Conservation (phyloP, 1,140 invertebrate genomes). For the Papilio aristodemus region DNA sequence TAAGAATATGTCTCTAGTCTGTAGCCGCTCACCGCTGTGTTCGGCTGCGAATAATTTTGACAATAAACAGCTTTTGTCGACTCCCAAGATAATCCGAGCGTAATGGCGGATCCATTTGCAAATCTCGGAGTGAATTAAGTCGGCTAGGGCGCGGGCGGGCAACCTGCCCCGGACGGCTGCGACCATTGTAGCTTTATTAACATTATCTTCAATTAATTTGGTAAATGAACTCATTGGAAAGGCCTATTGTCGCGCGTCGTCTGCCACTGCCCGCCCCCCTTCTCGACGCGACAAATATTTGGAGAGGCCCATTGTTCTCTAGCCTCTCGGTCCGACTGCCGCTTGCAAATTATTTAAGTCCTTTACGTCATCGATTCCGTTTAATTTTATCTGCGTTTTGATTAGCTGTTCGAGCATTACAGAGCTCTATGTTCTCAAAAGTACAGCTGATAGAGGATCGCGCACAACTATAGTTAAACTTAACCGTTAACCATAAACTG, state of each 20-base stretch:
- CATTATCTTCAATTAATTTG: conserved; percentile 33
- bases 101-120: conserved; percentile 33
- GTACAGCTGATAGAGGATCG: too few relatives aligned
- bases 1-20: too few relatives aligned
- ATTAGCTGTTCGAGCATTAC: background rate
- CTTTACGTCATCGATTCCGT: background rate
- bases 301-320: conserved; percentile 21
- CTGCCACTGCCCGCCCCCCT: background rate
- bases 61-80: conserved; percentile 31
- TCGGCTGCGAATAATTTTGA: conserved; percentile 18
- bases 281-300: conserved; percentile 1
- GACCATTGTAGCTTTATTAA: conserved; percentile 30
- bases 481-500: too few relatives aligned
- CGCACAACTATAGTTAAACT: too few relatives aligned
- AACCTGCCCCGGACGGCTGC: conserved; percentile 20
- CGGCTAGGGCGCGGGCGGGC: background rate
- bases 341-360: too few relatives aligned
- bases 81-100: conserved; percentile 20
- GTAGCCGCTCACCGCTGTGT: background rate
- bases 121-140: conserved; percentile 30
- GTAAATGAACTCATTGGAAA: conserved; percentile 29
- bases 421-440: background rate
- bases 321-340: too few relatives aligned
- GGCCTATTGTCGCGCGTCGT: conserved; percentile 1
- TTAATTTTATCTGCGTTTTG: background rate